Base-by-base conservation (phyloP, 1,140 invertebrate species). In the Cyrtorhinus lividipennis region DNA sequence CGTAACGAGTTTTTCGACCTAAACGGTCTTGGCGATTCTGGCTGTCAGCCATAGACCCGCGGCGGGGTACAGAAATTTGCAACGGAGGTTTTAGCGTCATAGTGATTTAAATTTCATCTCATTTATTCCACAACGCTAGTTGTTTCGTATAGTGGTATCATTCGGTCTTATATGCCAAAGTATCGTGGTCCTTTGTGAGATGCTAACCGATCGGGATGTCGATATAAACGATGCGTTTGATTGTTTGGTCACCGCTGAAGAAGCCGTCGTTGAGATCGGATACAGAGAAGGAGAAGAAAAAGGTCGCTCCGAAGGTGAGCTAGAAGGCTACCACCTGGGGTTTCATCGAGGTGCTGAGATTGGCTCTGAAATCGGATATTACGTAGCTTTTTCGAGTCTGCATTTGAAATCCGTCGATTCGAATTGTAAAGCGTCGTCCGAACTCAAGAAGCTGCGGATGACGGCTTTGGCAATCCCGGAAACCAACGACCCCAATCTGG, bases 331-430 rank as follows among this genome's bases (percentile, higher is more conserved):
- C 53, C 67, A 71, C 61, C 61, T 73, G 30, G 74, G 73, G 22
- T 70, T 67, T 63, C 69, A 72, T 27, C 69, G 71, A 64, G 73
- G 74, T 5, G 61, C 60, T 13, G 71, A 73, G 60, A 62, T 75
- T 30, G 73, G 73, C 38, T 62, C 67, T 20, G 72, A 74, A 66
- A 66, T 74, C 25, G 71, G 73, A 25, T 73, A 67, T 61, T 74
- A 70, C 64, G 56, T 64, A 48, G 72, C 24, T 12, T 59, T 59
- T 22, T 26, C 58, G 2, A 30, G n/a, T 2, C 38, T 15, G 2
- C 38, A 59, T 18, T 3, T 30, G 25, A 59, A 26, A n/a, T 15
- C n/a, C 12, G 27, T 15, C 8, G 58, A 59, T n/a, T 23, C 2
- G 15, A 59, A 59, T 30, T 26, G 25, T 5, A 59, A 59, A 58